Percentiles rank a stretch among this genome's conserved stretches.
Evolutionary conservation across 2,113 vertebrate species (phyloP).

Genomic region (Xenopus laevis): DNA sequence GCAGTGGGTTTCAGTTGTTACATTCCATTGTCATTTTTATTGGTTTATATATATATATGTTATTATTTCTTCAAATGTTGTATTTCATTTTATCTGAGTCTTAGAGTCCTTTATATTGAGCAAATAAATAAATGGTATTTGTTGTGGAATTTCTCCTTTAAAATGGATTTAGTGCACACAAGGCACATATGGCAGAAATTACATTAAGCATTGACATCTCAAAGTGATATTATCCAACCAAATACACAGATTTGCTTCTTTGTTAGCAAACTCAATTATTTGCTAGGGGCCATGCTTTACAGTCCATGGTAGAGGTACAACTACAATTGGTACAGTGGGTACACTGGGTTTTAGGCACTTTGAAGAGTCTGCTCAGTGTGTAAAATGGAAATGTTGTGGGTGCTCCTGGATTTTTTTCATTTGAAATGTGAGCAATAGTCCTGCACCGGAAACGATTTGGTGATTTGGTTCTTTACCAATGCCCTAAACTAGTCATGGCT

Average conservation of each 20-base stretch:
- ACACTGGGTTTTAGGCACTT: no score
- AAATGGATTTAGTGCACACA: slow-evolving; percentile 48
- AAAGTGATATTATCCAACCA: slow-evolving; percentile 35
- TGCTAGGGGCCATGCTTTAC: not conserved
- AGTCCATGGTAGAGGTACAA: not conserved
- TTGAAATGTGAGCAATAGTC: no score
- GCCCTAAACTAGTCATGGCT: no score
- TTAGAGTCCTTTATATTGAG: slow-evolving; percentile 53
- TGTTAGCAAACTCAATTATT: not conserved
- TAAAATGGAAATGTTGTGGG: no score
- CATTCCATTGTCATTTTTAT: slow-evolving; percentile 41
- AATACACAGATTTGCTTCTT: not conserved
- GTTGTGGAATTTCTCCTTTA: slow-evolving; percentile 54
- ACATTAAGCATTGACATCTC: slow-evolving; percentile 55
- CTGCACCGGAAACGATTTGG: no score
- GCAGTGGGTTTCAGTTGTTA: slow-evolving; percentile 64
- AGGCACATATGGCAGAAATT: slow-evolving; percentile 52
- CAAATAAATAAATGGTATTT: slow-evolving; percentile 54
- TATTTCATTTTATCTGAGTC: slow-evolving; percentile 49
- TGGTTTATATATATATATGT: slow-evolving; percentile 54
- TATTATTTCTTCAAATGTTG: slow-evolving; percentile 45
- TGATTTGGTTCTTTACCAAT: no score
- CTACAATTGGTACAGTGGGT: no score
- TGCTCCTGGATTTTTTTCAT: no score
- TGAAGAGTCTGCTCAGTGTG: no score